phyloP scores from a whole-genome alignment of 2,797 vertebrate genomes.

The Mallotus villosus region DNA sequence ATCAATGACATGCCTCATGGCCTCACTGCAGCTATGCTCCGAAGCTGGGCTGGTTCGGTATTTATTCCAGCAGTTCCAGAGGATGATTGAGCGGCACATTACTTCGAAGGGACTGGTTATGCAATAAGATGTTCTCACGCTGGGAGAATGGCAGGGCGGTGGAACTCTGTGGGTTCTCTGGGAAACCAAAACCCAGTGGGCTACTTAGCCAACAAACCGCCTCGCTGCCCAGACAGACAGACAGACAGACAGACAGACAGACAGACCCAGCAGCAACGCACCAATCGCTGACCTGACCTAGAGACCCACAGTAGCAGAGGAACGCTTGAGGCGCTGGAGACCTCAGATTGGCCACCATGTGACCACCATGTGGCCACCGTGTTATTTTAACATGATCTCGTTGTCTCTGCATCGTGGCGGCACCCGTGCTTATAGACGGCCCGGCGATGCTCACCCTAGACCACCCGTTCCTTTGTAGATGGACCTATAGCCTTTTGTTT shows the following conservation, averaged over 20 bases:
- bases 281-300: neutral
- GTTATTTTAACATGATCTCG: neutral
- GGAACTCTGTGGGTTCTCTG: conserved; percentile 47
- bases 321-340: neutral
- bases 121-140: conserved; percentile 56
- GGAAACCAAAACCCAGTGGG: conserved; percentile 57
- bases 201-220: conserved; percentile 39
- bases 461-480: neutral
- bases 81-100: conserved; percentile 51
- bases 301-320: neutral
- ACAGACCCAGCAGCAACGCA: neutral
- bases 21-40: neutral
- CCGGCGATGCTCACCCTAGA: neutral
- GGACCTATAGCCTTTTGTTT: neutral
- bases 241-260: neutral
- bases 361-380: too few species aligned
- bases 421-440: neutral
- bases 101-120: conserved; percentile 47
- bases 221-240: conserved; percentile 9
- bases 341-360: too few species aligned
- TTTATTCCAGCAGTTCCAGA: conserved; percentile 52
- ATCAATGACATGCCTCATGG: neutral
- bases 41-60: neutral
- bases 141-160: conserved; percentile 39
- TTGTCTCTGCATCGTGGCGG: neutral